Conservation (phyloP, 1,140 invertebrate genomes). For the Dinoponera quadriceps region DNA sequence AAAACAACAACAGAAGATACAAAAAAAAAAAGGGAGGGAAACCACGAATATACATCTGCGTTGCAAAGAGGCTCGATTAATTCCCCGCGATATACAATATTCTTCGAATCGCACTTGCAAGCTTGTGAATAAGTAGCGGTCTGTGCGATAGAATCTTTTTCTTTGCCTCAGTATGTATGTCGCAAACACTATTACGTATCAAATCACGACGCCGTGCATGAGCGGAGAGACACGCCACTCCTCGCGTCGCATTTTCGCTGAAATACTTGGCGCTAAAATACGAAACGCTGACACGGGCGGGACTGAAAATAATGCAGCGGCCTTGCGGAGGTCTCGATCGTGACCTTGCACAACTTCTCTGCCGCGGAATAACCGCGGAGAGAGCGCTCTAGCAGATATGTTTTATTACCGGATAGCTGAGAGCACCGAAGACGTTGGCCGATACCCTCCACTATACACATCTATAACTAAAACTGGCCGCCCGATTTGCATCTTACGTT, state of each 20-base stretch:
- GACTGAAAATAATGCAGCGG: slow-evolving; percentile 56
- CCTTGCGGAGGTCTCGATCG: slow-evolving; percentile 50
- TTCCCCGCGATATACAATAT: not conserved
- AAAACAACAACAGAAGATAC: not conserved
- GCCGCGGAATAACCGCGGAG: slow-evolving; percentile 34
- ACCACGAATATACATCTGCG: not conserved
- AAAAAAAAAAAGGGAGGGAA: not conserved
- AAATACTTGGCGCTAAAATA: slow-evolving; percentile 53
- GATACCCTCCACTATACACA: not conserved
- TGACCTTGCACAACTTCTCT: slow-evolving; percentile 57
- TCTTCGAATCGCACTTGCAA: slow-evolving; percentile 10
- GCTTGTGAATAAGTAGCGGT: not conserved
- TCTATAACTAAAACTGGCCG: slow-evolving; percentile 1
- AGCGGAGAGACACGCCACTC: slow-evolving; percentile 2
- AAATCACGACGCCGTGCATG: slow-evolving; percentile 10
- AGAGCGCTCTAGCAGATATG: slow-evolving; percentile 22
- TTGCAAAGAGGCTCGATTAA: slow-evolving; percentile 6
- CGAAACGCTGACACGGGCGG: slow-evolving; percentile 45
- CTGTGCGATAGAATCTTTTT: slow-evolving; percentile 12
- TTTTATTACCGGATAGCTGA: slow-evolving; percentile 25
- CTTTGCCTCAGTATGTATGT: not conserved
- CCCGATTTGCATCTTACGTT: not conserved
- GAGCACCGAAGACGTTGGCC: slow-evolving; percentile 2
- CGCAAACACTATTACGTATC: slow-evolving; percentile 20
- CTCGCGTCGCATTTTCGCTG: slow-evolving; percentile 34